These are phyloP conservation scores for Muntiacus reevesi DNA, from an alignment of 2,113 vertebrate genomes.

Conservation along the genomic window DNA sequence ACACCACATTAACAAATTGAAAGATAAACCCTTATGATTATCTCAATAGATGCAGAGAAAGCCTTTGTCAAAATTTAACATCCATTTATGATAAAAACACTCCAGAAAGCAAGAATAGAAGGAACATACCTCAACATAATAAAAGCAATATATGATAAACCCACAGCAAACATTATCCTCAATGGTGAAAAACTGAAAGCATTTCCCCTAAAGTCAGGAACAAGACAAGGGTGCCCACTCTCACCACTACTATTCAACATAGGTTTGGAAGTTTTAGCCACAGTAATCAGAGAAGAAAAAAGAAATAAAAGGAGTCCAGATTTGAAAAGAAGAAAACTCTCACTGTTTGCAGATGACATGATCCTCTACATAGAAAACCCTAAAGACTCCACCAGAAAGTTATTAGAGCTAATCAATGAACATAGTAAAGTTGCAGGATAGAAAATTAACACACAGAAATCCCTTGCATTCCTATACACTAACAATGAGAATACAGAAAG, in stretches of 20 bases:
- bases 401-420: no score
- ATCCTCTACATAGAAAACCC: not conserved
- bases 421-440: no score
- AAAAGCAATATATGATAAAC: not conserved
- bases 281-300: not conserved
- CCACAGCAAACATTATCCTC: not conserved
- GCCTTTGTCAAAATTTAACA: not conserved
- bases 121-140: no score
- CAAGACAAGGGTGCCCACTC: not conserved
- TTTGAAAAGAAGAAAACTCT: not conserved
- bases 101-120: no score
- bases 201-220: not conserved
- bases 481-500: no score
- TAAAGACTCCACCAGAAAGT: no score
- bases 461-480: no score
- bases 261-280: not conserved
- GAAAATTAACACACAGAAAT: no score
- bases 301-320: not conserved
- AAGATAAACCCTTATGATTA: not conserved
- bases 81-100: not conserved
- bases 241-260: not conserved
- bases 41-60: not conserved
- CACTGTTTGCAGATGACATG: not conserved
- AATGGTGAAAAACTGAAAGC: not conserved
- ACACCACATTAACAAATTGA: not conserved